Base-by-base conservation (phyloP, 2,113 vertebrate genomes). In the Anser cygnoides region DNA sequence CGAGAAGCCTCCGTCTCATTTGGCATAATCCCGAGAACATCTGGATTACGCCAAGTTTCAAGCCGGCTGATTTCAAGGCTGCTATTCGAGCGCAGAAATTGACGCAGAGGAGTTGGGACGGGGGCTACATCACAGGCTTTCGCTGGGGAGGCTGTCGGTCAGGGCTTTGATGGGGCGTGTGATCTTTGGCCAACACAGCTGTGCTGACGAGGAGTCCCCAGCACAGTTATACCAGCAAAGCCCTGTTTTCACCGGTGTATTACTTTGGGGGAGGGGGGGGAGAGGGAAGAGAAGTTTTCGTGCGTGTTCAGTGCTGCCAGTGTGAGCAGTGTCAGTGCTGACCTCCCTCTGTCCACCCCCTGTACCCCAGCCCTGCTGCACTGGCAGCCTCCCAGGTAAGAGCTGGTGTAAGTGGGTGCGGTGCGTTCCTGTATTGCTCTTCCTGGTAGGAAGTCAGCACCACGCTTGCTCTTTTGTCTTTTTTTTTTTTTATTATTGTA, bases 161-260 rank as follows among this genome's bases (percentile, higher is more conserved):
- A 62, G 66, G 74, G 49, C 81, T 95, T 93, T 96, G 89, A 93
- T 92, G 81, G 62, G 43, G 33, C 70, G 62, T 95, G 77, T 96
- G 96, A 95, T 97, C 91, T 89, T 84, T 61, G 74, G 89, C 95
- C 96, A 97, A 6, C 71, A 66, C 96, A 95, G 87, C 94, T 96
- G 95, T 79, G 84, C 94, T 92, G 89, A 97, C 80, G 59, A 87
- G 62, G 84, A 75, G 43, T 79, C 66, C 49, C 75, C 74, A 49
- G 44, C 31, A 6, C 39, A 6, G 0, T 70, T 95, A n/a, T 10
- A 83, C 28, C 44, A 62, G 71, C 37, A 89, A 83, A 95, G 8
- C 66, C 9, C 79, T 84, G 52, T 21, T 92, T 75, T 87, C 72
- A 37, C 54, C 46, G 58, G 52, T 87, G 52, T 88, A 16, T 17